phyloP scores from a whole-genome alignment of 1,140 invertebrate species.

The Cydia pomonella region DNA sequence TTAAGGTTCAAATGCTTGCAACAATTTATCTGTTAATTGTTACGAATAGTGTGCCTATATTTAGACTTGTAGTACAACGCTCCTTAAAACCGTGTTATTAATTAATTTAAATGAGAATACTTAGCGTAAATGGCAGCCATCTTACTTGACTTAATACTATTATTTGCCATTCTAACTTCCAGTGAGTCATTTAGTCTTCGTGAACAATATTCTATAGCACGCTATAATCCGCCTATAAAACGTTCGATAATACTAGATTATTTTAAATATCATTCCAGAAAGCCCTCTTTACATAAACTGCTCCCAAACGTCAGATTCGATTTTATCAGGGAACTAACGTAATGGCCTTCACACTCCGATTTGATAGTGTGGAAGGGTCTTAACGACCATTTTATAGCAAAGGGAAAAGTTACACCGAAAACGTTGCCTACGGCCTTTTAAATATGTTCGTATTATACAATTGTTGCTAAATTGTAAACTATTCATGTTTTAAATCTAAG shows the following conservation, averaged over 20 bases:
- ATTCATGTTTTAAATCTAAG: too few species aligned
- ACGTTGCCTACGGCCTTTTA: too few species aligned
- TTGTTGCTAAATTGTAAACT: too few species aligned
- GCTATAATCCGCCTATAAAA: neutral
- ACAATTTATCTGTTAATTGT: too few species aligned
- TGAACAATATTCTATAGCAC: neutral
- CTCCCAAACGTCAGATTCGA: neutral
- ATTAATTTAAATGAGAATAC: neutral
- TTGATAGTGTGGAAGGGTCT: too few species aligned
- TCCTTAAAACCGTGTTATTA: neutral
- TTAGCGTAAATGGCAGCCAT: neutral
- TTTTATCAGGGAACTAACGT: too few species aligned
- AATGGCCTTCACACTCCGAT: too few species aligned
- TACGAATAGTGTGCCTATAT: too few species aligned
- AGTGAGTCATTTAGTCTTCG: neutral
- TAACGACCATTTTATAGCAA: too few species aligned
- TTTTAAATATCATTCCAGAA: neutral
- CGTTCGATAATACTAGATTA: neutral
- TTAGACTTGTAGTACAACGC: neutral
- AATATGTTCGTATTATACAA: too few species aligned
- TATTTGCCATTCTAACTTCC: neutral
- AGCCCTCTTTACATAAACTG: neutral
- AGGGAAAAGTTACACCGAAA: too few species aligned
- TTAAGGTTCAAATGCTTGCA: too few species aligned
- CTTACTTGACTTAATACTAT: neutral